These are phyloP conservation scores for Zaprionus capensis DNA, from an alignment of 1,140 invertebrate genomes.

Conservation along the genomic window DNA sequence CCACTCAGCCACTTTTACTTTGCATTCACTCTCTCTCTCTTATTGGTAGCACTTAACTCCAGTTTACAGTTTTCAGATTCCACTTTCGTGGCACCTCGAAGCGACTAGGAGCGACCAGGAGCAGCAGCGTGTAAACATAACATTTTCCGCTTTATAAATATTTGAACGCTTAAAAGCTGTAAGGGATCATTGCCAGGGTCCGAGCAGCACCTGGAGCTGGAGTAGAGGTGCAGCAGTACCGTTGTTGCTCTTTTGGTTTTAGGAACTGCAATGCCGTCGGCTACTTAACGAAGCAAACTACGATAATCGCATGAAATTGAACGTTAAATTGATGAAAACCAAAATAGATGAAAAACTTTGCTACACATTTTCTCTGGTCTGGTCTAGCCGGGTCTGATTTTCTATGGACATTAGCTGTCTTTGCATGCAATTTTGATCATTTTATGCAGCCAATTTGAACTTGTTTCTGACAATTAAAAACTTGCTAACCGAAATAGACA, in stretches of 20 bases:
- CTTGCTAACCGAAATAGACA: conserved; percentile 34
- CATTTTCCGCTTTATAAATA: conserved; percentile 75
- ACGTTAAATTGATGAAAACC: conserved; percentile 54
- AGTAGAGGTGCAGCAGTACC: conserved; percentile 17
- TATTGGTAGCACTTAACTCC: conserved; percentile 63
- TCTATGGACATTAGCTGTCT: background rate
- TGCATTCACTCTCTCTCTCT: conserved; percentile 60
- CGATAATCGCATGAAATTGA: conserved; percentile 62
- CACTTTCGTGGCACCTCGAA: conserved; percentile 18
- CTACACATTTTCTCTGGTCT: conserved; percentile 8
- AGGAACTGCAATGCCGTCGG: conserved; percentile 22
- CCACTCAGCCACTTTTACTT: conserved; percentile 40
- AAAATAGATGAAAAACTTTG: conserved; percentile 15
- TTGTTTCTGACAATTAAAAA: conserved; percentile 62
- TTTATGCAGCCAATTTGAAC: conserved; percentile 57
- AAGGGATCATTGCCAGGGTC: conserved; percentile 31
- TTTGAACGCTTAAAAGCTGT: conserved; percentile 75
- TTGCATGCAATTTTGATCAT: conserved; percentile 41
- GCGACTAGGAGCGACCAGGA: conserved; percentile 35
- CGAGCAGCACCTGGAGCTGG: conserved; percentile 19
- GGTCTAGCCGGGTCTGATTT: too few species aligned
- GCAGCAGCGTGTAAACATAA: conserved; percentile 61
- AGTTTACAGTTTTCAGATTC: conserved; percentile 22
- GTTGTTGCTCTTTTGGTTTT: conserved; percentile 20
- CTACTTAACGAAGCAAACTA: conserved; percentile 32